phyloP scores from a whole-genome alignment of 35 echinoderm and acorn worm species.

The Anneissia japonica region DNA sequence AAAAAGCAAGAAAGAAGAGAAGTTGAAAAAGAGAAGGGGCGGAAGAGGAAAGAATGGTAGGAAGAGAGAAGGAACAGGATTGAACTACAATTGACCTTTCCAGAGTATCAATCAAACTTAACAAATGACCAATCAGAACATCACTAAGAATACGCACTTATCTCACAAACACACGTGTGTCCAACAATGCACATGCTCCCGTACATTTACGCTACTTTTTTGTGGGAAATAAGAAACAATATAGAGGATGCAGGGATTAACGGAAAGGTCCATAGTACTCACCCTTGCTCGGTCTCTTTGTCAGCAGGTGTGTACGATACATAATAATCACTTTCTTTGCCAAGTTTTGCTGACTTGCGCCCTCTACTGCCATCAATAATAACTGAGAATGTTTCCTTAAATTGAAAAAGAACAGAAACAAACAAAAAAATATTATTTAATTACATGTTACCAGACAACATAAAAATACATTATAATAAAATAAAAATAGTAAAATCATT shows the following conservation, averaged over 20 bases:
- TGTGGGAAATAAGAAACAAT: not conserved
- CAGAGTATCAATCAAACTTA: no score
- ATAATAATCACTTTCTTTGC: conserved; percentile 45
- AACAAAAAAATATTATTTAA: no score
- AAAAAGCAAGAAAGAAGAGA: no score
- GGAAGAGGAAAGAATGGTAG: no score
- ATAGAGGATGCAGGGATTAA: no score
- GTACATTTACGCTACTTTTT: not conserved
- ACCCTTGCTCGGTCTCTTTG: conserved; percentile 33
- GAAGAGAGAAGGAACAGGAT: no score
- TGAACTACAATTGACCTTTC: no score
- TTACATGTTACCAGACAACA: no score
- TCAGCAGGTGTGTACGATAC: conserved; percentile 41
- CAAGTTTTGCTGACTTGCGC: conserved; percentile 15
- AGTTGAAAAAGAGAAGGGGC: no score
- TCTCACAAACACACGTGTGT: conserved; percentile 19
- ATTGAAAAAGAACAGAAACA: not conserved
- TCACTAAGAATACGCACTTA: not conserved
- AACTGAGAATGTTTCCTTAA: conserved; percentile 22
- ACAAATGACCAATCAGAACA: not conserved
- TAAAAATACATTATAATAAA: no score
- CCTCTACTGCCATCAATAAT: not conserved
- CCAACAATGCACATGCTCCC: not conserved
- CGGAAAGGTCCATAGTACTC: no score
- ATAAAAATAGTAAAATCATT: no score